Percentiles rank a stretch among this genome's conserved stretches.
Conservation (phyloP, 2,797 vertebrate species). For the Kryptopterus vitreolus region DNA sequence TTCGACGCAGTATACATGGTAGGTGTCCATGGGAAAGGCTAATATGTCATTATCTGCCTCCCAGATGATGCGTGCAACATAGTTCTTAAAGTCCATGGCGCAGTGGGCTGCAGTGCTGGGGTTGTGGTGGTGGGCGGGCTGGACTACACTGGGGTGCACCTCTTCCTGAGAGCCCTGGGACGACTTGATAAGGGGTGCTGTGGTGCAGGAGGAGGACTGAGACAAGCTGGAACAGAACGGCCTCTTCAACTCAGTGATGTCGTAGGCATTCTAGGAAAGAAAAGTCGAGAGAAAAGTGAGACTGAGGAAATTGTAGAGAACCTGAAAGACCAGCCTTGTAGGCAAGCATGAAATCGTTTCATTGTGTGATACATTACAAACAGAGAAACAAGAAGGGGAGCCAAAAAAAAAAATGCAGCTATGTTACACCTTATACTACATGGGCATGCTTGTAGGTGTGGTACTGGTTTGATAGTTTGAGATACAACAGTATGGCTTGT, state of each 20-base stretch:
- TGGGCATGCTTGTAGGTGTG: background rate
- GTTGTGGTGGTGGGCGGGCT: conserved; percentile 57
- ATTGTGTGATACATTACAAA: background rate
- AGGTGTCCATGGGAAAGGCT: conserved; percentile 73
- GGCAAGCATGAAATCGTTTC: background rate
- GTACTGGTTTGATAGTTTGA: background rate
- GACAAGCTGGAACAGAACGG: conserved; percentile 77
- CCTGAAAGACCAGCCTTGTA: background rate
- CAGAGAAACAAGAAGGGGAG: background rate
- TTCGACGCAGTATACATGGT: conserved; percentile 81
- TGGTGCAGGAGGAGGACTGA: conserved; percentile 75
- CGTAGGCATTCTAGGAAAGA: conserved; percentile 76
- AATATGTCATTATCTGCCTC: conserved; percentile 79
- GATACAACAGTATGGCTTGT: background rate
- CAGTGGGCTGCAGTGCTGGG: conserved; percentile 52
- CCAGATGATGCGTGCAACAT: conserved; percentile 78
- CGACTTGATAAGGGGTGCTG: conserved; percentile 75
- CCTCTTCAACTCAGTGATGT: conserved; percentile 85
- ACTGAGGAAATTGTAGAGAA: background rate
- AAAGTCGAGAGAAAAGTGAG: background rate
- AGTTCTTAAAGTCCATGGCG: conserved; percentile 78
- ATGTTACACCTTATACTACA: background rate
- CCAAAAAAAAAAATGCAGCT: background rate
- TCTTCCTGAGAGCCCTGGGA: conserved; percentile 76
- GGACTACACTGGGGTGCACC: conserved; percentile 61